Conservation (phyloP, 2,113 vertebrate genomes). For the Tichodroma muraria region DNA sequence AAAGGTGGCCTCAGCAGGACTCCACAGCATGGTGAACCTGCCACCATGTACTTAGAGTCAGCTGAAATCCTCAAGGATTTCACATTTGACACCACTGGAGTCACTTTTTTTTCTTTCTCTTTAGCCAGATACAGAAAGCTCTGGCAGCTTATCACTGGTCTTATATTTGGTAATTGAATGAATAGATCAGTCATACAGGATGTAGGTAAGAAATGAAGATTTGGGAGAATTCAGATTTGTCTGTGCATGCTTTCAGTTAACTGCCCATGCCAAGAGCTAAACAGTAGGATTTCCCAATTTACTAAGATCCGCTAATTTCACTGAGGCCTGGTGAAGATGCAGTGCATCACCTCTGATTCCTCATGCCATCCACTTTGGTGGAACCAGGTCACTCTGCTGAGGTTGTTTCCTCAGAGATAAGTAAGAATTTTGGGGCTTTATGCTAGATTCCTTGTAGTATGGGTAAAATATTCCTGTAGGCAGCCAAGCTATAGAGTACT, state of each 20-base stretch:
- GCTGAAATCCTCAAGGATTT: not conserved
- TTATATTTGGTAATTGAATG: not conserved
- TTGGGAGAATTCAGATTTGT: not conserved
- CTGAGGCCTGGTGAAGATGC: not conserved
- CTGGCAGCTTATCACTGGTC: not conserved
- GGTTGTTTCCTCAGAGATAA: not conserved
- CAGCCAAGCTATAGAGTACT: not conserved
- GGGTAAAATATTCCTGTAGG: not conserved
- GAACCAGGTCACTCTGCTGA: not conserved
- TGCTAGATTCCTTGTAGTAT: not conserved
- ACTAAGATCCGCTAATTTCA: not conserved
- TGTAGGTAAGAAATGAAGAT: not conserved
- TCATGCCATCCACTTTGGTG: not conserved
- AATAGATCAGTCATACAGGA: not conserved
- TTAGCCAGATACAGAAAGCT: not conserved
- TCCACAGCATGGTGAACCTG: not conserved
- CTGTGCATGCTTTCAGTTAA: not conserved
- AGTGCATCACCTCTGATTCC: not conserved
- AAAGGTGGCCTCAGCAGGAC: not conserved
- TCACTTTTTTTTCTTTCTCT: not conserved
- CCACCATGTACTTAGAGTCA: rapidly evolving
- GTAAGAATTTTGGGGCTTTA: not conserved
- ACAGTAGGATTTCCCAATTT: not conserved
- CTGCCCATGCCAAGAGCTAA: not conserved
- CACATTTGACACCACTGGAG: not conserved